Evolutionary conservation across 2,888 invertebrate genomes (phyloP).

Genomic region (Phyllotreta cruciferae): DNA sequence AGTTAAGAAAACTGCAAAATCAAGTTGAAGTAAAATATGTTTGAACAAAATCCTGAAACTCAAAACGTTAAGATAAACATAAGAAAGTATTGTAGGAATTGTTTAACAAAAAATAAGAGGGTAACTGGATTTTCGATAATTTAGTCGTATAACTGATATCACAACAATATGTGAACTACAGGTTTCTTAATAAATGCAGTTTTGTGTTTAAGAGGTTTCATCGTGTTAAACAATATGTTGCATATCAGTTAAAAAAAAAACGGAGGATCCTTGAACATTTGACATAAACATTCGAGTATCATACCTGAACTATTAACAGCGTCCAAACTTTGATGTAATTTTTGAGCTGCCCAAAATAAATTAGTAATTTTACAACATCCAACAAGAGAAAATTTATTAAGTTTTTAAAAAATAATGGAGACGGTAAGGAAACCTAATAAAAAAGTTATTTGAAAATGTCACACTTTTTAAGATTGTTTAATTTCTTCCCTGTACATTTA

Average conservation of each 20-base stretch:
- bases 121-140: too few species aligned
- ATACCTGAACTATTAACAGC: conserved; percentile 72
- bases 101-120: conserved; percentile 6
- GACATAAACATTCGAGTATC: conserved; percentile 47
- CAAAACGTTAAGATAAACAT: conserved; percentile 25
- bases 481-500: too few species aligned
- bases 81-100: conserved; percentile 10
- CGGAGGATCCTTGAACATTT: conserved; percentile 31
- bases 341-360: conserved; percentile 63
- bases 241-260: conserved; percentile 16
- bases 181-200: too few species aligned
- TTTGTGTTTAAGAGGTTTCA: too few species aligned
- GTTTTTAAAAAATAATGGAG: not conserved
- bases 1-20: conserved; percentile 45
- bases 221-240: conserved; percentile 11
- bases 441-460: too few species aligned
- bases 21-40: conserved; percentile 48
- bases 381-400: not conserved
- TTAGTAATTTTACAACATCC: conserved; percentile 38
- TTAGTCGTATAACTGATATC: conserved; percentile 8
- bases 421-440: not conserved
- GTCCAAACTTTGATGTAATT: conserved; percentile 71
- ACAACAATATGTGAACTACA: too few species aligned
- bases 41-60: conserved; percentile 39
- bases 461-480: too few species aligned